Percentiles rank a stretch among this genome's conserved stretches.
Evolutionary conservation across 2,888 invertebrate genomes (phyloP).

Genomic region (Gymnocheta viridis): DNA sequence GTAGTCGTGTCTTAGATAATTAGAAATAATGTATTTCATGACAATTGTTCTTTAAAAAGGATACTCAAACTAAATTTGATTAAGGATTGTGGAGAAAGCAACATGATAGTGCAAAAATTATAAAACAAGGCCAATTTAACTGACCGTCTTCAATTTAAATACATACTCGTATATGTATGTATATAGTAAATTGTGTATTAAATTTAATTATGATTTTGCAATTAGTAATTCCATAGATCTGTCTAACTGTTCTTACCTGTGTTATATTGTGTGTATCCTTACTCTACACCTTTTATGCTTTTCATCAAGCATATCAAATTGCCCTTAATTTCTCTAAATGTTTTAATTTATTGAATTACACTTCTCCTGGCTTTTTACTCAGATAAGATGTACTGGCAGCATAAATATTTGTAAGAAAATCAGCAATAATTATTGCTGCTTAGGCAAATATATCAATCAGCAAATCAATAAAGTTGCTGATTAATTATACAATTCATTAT

Average conservation of each 20-base stretch:
- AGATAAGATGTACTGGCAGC: neutral
- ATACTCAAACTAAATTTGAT: neutral
- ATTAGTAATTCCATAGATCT: conserved; percentile 6
- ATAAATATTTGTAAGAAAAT: neutral
- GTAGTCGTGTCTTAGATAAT: conserved; percentile 17
- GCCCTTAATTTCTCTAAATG: conserved; percentile 22
- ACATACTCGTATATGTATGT: neutral
- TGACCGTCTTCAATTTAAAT: neutral
- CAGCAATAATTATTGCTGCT: conserved; percentile 20
- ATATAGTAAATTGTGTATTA: neutral
- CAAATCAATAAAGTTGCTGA: conserved; percentile 19
- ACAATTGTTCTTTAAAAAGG: neutral
- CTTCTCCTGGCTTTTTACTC: neutral
- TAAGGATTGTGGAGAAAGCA: neutral
- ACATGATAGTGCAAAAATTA: neutral
- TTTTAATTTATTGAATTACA: conserved; percentile 30
- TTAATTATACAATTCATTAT: neutral
- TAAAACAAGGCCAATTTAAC: neutral
- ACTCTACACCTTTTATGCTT: neutral
- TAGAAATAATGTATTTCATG: conserved; percentile 16
- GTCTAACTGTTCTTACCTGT: neutral
- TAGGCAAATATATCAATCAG: conserved; percentile 44
- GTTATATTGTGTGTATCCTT: neutral
- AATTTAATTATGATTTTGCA: conserved; percentile 13
- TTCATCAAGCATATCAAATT: conserved; percentile 34